Conservation (phyloP, 2,888 invertebrate genomes). For the Oscheius sp. region DNA sequence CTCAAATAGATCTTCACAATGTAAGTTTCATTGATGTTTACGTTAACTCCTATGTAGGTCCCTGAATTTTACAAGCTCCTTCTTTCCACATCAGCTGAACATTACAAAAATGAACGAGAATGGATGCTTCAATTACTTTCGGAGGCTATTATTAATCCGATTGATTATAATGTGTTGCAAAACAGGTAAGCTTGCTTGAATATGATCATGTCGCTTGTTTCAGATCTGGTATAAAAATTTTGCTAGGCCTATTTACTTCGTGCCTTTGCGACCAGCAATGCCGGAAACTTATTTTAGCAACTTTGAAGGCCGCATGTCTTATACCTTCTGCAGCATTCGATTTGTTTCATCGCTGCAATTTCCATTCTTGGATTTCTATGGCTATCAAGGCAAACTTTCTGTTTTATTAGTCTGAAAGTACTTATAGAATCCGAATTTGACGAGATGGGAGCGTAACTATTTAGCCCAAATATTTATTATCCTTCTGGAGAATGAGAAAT, state of each 20-base stretch:
- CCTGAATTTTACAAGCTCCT: slow-evolving; percentile 89
- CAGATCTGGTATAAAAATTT: slow-evolving; percentile 47
- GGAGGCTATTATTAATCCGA: slow-evolving; percentile 83
- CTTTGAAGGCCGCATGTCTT: slow-evolving; percentile 14
- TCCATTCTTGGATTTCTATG: slow-evolving; percentile 54
- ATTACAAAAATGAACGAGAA: slow-evolving; percentile 79
- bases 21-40: slow-evolving; percentile 66
- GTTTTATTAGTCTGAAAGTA: neutral
- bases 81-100: slow-evolving; percentile 82
- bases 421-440: slow-evolving; percentile 46
- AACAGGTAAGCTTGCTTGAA: slow-evolving; percentile 41
- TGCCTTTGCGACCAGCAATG: slow-evolving; percentile 24
- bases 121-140: slow-evolving; percentile 85
- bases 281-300: slow-evolving; percentile 22
- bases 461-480: slow-evolving; percentile 47
- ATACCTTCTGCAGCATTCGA: slow-evolving; percentile 56
- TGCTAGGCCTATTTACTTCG: slow-evolving; percentile 40
- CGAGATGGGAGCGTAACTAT: slow-evolving; percentile 56
- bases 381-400: slow-evolving; percentile 43
- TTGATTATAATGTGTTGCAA: slow-evolving; percentile 83
- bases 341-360: slow-evolving; percentile 45
- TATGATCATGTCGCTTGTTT: no score
- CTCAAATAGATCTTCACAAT: slow-evolving; percentile 82
- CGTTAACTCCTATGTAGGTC: slow-evolving; percentile 73
- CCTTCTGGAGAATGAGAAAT: slow-evolving; percentile 15